A percentile compares a stretch with the other conserved stretches of the same genome.
These are phyloP conservation scores for Asobara japonica DNA, from an alignment of 1,140 invertebrate species.

Conservation along the genomic window DNA sequence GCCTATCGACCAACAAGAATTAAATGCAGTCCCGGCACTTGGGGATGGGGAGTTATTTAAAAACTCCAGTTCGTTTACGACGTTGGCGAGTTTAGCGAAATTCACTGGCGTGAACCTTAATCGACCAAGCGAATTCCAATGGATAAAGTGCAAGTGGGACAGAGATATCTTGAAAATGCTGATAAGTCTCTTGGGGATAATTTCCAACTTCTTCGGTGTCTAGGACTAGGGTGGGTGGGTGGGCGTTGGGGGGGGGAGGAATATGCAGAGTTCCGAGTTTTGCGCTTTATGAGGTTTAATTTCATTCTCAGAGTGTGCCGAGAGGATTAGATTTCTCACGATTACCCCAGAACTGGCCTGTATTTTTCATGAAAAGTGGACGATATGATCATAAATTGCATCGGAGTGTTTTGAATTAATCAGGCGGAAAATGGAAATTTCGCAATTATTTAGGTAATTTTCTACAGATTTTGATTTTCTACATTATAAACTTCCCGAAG, in stretches of 20 bases:
- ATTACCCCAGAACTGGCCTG: not conserved
- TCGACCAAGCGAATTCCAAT: conserved; percentile 17
- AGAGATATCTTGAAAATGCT: conserved; percentile 19
- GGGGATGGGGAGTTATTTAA: not conserved
- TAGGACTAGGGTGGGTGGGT: no score
- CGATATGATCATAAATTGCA: not conserved
- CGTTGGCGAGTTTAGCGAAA: conserved; percentile 7
- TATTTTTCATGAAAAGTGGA: conserved; percentile 21
- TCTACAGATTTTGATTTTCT: no score
- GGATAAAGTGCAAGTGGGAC: conserved; percentile 17
- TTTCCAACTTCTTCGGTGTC: conserved; percentile 11
- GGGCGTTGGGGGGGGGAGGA: not conserved
- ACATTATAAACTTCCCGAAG: no score
- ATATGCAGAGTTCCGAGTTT: conserved; percentile 11
- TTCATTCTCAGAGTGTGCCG: conserved; percentile 14
- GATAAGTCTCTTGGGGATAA: conserved; percentile 18
- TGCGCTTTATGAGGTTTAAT: conserved; percentile 19
- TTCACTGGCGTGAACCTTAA: conserved; percentile 17
- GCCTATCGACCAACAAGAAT: not conserved
- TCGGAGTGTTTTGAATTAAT: not conserved
- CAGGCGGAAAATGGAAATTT: no score
- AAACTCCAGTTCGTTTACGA: conserved; percentile 18
- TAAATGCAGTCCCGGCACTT: not conserved
- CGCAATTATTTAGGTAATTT: no score
- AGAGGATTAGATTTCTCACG: conserved; percentile 7